Evolutionary conservation across 2,797 vertebrate genomes (phyloP).

Genomic region (Chiloscyllium punctatum): DNA sequence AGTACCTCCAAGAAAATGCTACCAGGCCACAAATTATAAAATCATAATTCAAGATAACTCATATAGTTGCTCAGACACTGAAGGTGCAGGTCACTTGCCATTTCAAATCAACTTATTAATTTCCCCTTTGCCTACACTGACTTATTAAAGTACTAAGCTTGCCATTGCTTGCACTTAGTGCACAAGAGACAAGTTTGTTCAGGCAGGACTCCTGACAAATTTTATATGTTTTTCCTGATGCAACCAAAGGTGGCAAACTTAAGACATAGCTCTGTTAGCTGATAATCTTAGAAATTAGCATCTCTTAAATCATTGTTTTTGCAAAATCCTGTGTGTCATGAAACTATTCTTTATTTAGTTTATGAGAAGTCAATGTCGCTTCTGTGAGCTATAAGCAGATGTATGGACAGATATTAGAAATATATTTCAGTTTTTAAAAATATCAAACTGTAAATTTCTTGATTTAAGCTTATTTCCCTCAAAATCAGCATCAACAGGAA

Average conservation of each 20-base stretch:
- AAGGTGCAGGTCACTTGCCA: not conserved
- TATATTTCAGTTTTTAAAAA: not conserved
- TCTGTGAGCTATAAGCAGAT: not conserved
- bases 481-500: not conserved
- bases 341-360: not conserved
- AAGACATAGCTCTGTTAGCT: not conserved
- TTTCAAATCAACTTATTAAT: not conserved
- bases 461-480: not conserved
- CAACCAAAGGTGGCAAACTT: not conserved
- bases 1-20: not conserved
- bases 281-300: not conserved
- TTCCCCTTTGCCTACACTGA: not conserved
- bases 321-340: not conserved
- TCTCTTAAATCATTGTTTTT: not conserved
- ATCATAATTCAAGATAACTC: not conserved
- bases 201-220: not conserved
- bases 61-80: not conserved
- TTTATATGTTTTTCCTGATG: not conserved
- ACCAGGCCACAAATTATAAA: not conserved
- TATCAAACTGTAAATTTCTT: not conserved
- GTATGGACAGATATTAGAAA: not conserved
- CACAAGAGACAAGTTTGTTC: not conserved
- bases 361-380: not conserved
- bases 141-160: not conserved
- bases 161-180: not conserved